A percentile compares a stretch with the other conserved stretches of the same genome.
Evolutionary conservation across 1,140 invertebrate species (phyloP).

Genomic region (Macrotrachela quadricornifera): DNA sequence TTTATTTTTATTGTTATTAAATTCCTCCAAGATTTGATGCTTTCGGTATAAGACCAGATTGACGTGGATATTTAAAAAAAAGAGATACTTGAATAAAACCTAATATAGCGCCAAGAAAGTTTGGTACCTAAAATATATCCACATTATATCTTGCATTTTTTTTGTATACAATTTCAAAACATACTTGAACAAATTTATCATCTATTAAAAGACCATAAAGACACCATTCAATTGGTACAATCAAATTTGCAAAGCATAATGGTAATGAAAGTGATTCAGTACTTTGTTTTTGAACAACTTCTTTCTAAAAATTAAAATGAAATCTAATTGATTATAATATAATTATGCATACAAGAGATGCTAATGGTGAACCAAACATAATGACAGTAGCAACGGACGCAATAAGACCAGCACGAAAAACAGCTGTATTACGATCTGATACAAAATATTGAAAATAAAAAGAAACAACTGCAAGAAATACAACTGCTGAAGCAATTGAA

Average conservation of each 20-base stretch:
- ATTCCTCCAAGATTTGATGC: no score
- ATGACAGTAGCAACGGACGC: slow-evolving; percentile 2
- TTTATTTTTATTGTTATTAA: no score
- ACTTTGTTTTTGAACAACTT: slow-evolving; percentile 2
- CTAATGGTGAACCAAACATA: slow-evolving; percentile 8
- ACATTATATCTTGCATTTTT: not conserved
- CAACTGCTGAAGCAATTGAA: no score
- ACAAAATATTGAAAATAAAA: slow-evolving; percentile 1
- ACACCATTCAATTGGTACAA: not conserved
- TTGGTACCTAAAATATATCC: not conserved
- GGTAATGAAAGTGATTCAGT: slow-evolving; percentile 5
- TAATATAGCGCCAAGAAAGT: not conserved
- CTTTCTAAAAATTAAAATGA: not conserved
- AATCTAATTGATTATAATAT: not conserved
- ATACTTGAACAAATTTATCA: slow-evolving; percentile 4
- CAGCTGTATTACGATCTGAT: not conserved
- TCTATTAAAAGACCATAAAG: slow-evolving; percentile 1
- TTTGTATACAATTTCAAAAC: no score
- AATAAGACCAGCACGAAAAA: not conserved
- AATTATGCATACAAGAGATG: not conserved
- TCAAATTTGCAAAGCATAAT: slow-evolving; percentile 4
- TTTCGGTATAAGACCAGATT: not conserved
- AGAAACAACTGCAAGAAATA: not conserved
- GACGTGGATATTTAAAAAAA: slow-evolving; percentile 2
- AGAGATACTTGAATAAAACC: slow-evolving; percentile 6